A percentile compares a stretch with the other conserved stretches of the same genome.
phyloP scores from a whole-genome alignment of 2,888 invertebrate genomes.

The Salticus scenicus region DNA sequence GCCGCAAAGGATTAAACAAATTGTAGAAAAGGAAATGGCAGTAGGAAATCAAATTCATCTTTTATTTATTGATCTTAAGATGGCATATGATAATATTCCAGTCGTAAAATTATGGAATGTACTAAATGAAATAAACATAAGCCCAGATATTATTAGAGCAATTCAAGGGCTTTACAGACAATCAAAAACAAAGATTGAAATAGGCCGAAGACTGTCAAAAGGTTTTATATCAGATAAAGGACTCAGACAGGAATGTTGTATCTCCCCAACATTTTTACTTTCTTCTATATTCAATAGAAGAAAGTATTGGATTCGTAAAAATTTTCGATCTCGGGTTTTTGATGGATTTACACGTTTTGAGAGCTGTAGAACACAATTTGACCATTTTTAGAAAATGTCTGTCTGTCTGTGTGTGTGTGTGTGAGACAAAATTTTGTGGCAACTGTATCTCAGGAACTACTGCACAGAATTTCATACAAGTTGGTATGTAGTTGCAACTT shows the following conservation, averaged over 20 bases:
- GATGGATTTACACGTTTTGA: no score
- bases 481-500: no score
- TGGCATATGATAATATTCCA: background rate
- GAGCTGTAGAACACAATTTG: no score
- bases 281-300: no score
- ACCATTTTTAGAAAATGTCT: no score
- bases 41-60: background rate
- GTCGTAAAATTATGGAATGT: background rate
- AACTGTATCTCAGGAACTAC: no score
- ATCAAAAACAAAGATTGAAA: background rate
- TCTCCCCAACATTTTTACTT: background rate
- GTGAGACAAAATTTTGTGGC: no score
- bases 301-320: no score
- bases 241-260: slow-evolving; percentile 1
- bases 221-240: background rate
- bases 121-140: background rate
- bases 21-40: background rate
- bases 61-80: background rate
- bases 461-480: no score
- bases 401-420: background rate
- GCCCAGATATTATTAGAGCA: background rate
- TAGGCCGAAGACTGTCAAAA: background rate
- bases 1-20: slow-evolving; percentile 3
- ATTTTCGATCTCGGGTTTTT: no score
- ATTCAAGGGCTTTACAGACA: background rate